Base-by-base conservation (phyloP, 23 tunicate genomes). In the Clavelina lepadiformis region DNA sequence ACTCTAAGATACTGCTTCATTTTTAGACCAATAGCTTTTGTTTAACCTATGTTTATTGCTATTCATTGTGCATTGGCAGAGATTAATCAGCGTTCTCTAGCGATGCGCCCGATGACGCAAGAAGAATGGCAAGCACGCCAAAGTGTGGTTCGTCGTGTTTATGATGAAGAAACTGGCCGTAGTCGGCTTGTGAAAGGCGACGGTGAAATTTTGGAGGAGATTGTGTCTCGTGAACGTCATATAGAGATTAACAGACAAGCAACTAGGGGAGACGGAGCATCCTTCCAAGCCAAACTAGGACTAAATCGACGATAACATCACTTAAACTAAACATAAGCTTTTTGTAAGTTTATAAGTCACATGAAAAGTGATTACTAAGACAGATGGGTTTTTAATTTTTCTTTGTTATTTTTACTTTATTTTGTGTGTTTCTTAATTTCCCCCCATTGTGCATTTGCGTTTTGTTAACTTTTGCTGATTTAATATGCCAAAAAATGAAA, bases 101-200 rank as follows among this genome's bases (percentile, higher is more conserved):
- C 80, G 11, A 84, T 84, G 93, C 72, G 82, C 4, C 93, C 93
- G 0, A 84, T 84, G 93, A 84, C 93, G 29, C 82, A 72, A 69
- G 93, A 65, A 2, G 93, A 84, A 58, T 84, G 78, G 78, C 73
- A 75, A 30, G 77, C 71, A 11, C 58, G 59, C 20, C 82, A 76
- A 50, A 76, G 82, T 32, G 78, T 69, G 11, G 76, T 84, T 29
- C 68, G 82, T 2, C 79, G 81, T 19, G 93, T 84, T 31, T 63
- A 75, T 25, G 93, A 84, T 33, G 82, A 76, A 54, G 91, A 74
- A 45, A 84, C 93, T 0, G 93, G 93, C 0, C 56, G 93, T 37
- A 51, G 56, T 3, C 62, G 93, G 50, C 67, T 84, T 63, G 72
- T 84, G 38, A 84, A 76, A 53, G 93, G 91, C n/a, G 93, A 84